Evolutionary conservation across 2,113 vertebrate genomes (phyloP).

Genomic region (Vireo altiloquus): DNA sequence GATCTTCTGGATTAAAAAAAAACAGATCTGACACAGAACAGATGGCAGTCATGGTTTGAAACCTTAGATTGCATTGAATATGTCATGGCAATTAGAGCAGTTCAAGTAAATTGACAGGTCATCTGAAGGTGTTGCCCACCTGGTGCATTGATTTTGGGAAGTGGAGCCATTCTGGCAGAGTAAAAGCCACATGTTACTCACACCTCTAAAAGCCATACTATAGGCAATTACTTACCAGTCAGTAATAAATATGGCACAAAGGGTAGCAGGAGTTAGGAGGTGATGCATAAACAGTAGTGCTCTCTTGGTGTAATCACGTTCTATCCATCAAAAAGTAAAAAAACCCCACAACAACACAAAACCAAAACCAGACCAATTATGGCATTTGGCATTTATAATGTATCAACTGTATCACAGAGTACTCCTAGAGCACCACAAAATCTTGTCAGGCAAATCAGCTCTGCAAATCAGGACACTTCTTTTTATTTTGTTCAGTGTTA

Average conservation of each 20-base stretch:
- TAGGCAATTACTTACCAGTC: not conserved
- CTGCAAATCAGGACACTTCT: not conserved
- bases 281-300: not conserved
- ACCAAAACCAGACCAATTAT: not conserved
- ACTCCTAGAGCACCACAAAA: not conserved
- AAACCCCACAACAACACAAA: not conserved
- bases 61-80: not conserved
- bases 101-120: not conserved
- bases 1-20: not conserved
- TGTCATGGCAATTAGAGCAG: not conserved
- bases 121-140: not conserved
- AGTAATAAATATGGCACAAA: not conserved
- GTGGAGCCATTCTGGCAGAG: not conserved
- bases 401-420: not conserved
- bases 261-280: not conserved
- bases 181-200: not conserved
- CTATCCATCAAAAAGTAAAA: accelerated
- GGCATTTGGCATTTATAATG: not conserved
- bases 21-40: not conserved
- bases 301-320: not conserved
- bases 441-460: not conserved
- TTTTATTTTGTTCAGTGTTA: not conserved
- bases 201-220: not conserved
- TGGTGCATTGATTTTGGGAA: not conserved
- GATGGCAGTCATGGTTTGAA: not conserved